Percentiles rank a stretch among this genome's conserved stretches.
Conservation (phyloP, 2,888 invertebrate genomes). For the Dicycla oo region DNA sequence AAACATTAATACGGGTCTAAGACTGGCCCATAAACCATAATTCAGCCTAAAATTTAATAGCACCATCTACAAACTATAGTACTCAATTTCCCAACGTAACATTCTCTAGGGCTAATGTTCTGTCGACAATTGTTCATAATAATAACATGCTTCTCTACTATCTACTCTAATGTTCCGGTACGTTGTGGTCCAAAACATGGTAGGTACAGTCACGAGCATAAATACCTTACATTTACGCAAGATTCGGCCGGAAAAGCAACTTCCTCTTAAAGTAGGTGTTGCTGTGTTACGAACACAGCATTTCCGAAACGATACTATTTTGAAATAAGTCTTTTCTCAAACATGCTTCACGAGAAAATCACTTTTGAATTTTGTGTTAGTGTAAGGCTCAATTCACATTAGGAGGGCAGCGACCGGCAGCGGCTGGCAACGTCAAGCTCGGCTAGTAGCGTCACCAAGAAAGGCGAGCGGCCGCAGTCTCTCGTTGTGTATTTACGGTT, state of each 20-base stretch:
- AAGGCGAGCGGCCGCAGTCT: too few species aligned
- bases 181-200: not conserved
- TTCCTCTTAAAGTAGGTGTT: not conserved
- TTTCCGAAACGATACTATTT: not conserved
- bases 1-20: too few species aligned
- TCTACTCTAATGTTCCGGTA: not conserved
- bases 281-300: not conserved
- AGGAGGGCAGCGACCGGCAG: too few species aligned
- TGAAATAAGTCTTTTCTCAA: not conserved
- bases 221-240: not conserved
- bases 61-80: not conserved
- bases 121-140: not conserved
- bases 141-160: not conserved
- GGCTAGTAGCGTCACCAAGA: too few species aligned
- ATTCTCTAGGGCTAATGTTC: not conserved
- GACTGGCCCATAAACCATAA: not conserved
- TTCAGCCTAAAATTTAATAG: not conserved
- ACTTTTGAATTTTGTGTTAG: not conserved
- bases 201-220: too few species aligned
- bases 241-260: too few species aligned
- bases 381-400: too few species aligned
- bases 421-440: too few species aligned
- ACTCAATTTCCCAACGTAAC: not conserved
- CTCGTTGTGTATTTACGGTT: too few species aligned
- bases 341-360: not conserved